Conservation (phyloP, 2,888 invertebrate species). For the Colostygia pectinataria region DNA sequence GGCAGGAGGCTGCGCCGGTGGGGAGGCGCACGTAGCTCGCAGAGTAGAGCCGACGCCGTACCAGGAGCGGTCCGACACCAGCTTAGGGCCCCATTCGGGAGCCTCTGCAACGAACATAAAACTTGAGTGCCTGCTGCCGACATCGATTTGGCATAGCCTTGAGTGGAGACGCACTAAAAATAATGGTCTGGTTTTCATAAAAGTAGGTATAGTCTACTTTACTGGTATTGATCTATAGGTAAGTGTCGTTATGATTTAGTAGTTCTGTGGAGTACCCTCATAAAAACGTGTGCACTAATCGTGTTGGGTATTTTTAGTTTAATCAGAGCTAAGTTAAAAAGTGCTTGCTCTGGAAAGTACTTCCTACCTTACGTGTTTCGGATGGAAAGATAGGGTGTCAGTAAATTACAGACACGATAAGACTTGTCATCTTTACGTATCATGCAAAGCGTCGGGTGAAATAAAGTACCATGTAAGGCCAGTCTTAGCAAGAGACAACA, state of each 20-base stretch:
- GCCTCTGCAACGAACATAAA: constrained; percentile 80
- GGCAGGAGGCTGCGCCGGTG: constrained; percentile 86
- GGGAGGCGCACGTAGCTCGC: constrained; percentile 87
- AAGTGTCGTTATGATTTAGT: neutral
- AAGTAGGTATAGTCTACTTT: neutral
- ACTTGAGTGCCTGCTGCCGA: constrained; percentile 26
- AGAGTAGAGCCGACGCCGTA: constrained; percentile 87
- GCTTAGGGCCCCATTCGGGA: constrained; percentile 85
- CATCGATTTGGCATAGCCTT: constrained; percentile 27
- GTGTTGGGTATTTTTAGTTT: too few relatives aligned
- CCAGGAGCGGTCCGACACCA: constrained; percentile 86
- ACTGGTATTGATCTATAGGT: neutral
- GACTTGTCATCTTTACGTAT: too few relatives aligned
- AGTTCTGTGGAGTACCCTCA: too few relatives aligned
- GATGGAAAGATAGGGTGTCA: too few relatives aligned
- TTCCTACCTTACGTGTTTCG: too few relatives aligned
- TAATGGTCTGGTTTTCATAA: constrained; percentile 17
- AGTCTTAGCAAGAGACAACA: too few relatives aligned
- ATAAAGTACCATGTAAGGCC: too few relatives aligned
- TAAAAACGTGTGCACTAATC: too few relatives aligned
- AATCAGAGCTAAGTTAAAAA: too few relatives aligned
- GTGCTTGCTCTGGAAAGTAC: too few relatives aligned
- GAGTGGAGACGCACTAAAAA: constrained; percentile 25
- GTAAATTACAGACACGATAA: too few relatives aligned
- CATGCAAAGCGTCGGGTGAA: too few relatives aligned